These are phyloP conservation scores for Campopleginae sp. DNA, from an alignment of 2,888 invertebrate species.

Conservation along the genomic window DNA sequence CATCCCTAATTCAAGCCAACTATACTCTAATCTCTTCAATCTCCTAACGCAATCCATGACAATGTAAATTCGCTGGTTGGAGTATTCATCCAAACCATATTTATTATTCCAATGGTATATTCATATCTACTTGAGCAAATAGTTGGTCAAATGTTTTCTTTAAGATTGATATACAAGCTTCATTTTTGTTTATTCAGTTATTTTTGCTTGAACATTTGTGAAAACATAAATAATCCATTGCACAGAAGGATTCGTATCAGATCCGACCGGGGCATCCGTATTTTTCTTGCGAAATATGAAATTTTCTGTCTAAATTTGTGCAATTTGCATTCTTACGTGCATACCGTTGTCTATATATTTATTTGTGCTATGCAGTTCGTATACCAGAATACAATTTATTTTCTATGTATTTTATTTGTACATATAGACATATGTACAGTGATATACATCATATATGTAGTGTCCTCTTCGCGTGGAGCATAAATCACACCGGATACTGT, in stretches of 20 bases:
- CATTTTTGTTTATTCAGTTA: background rate
- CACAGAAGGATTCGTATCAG: background rate
- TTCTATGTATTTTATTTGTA: constrained; percentile 34
- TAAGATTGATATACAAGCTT: background rate
- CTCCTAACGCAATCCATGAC: background rate
- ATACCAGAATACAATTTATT: constrained; percentile 4
- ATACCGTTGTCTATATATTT: constrained; percentile 2
- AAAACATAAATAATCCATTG: constrained; percentile 23
- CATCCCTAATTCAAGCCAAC: constrained; percentile 11
- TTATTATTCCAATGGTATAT: background rate
- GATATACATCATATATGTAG: constrained; percentile 18
- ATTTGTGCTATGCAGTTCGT: constrained; percentile 4
- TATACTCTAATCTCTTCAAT: constrained; percentile 1
- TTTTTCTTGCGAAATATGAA: constrained; percentile 8
- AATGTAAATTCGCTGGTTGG: background rate
- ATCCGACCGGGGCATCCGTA: background rate
- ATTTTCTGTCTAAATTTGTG: background rate
- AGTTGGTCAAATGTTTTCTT: background rate
- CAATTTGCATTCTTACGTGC: constrained; percentile 8
- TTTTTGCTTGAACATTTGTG: background rate
- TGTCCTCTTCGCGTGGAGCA: constrained; percentile 36
- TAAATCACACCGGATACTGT: constrained; percentile 57
- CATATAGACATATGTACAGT: background rate
- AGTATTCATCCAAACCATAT: background rate
- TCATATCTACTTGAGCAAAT: background rate